Evolutionary conservation across 1,140 invertebrate species (phyloP).

Genomic region (Cydia fagiglandana): DNA sequence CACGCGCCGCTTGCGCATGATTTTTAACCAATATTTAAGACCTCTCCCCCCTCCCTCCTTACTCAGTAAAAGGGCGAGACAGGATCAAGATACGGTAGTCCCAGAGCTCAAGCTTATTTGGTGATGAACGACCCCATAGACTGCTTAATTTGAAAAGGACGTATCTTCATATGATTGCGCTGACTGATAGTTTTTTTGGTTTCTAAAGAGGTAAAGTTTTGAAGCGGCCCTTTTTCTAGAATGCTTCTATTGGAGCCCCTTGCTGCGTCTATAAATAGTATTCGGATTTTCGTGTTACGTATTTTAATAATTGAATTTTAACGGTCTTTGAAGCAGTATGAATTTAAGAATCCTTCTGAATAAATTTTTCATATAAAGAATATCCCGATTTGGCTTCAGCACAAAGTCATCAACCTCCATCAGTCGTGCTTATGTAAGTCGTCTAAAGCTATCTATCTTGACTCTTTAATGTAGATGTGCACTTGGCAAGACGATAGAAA

Average conservation of each 20-base stretch:
- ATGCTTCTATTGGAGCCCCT: conserved; percentile 67
- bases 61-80: conserved; percentile 34
- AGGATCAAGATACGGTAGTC: conserved; percentile 24
- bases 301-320: conserved; percentile 30
- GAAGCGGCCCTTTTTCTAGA: conserved; percentile 54
- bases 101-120: conserved; percentile 48
- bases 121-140: conserved; percentile 36
- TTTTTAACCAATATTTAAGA: conserved; percentile 47
- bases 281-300: conserved; percentile 21
- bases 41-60: conserved; percentile 40
- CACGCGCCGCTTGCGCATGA: conserved; percentile 57
- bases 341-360: background rate
- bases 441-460: background rate
- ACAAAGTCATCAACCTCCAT: background rate
- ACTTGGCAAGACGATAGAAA: background rate
- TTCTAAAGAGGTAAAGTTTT: conserved; percentile 35
- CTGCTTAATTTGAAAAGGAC: background rate
- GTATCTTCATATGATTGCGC: background rate
- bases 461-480: background rate
- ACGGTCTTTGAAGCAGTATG: background rate
- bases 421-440: background rate
- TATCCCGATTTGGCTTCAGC: background rate
- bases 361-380: background rate
- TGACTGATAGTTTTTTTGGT: background rate
- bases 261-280: conserved; percentile 60